phyloP scores from a whole-genome alignment of 2,888 invertebrate genomes.

The Dorcus parallelipipedus region DNA sequence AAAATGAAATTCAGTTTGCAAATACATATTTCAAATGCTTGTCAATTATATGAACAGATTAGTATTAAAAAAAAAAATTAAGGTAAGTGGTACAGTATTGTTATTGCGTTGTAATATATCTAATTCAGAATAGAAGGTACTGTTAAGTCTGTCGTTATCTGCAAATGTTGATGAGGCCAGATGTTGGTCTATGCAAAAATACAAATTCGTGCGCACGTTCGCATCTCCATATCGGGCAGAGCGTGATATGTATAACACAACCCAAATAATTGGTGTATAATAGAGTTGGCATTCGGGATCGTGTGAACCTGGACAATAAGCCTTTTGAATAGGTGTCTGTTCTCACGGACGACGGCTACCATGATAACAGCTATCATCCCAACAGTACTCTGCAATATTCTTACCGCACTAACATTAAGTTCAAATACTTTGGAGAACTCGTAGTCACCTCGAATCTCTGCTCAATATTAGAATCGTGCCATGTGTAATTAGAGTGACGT shows the following conservation, averaged over 20 bases:
- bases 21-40: no score
- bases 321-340: slow-evolving; percentile 27
- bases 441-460: neutral
- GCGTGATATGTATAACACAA: slow-evolving; percentile 50
- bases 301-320: slow-evolving; percentile 40
- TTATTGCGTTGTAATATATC: neutral
- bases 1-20: no score
- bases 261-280: slow-evolving; percentile 48
- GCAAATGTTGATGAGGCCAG: slow-evolving; percentile 6
- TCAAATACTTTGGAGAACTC: slow-evolving; percentile 16
- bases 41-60: no score
- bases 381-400: slow-evolving; percentile 23
- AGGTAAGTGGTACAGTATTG: no score
- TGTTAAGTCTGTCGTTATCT: slow-evolving; percentile 8
- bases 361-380: slow-evolving; percentile 32
- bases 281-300: slow-evolving; percentile 44
- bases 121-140: slow-evolving; percentile 2
- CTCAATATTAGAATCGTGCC: slow-evolving; percentile 5
- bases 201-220: slow-evolving; percentile 45
- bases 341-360: slow-evolving; percentile 25
- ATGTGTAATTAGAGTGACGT: neutral
- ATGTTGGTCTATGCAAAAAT: slow-evolving; percentile 29
- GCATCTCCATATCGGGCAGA: slow-evolving; percentile 41
- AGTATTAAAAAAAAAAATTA: no score
- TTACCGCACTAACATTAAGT: slow-evolving; percentile 22